Base-by-base conservation (phyloP, 1,140 invertebrate species). In the Eumeta japonica region DNA sequence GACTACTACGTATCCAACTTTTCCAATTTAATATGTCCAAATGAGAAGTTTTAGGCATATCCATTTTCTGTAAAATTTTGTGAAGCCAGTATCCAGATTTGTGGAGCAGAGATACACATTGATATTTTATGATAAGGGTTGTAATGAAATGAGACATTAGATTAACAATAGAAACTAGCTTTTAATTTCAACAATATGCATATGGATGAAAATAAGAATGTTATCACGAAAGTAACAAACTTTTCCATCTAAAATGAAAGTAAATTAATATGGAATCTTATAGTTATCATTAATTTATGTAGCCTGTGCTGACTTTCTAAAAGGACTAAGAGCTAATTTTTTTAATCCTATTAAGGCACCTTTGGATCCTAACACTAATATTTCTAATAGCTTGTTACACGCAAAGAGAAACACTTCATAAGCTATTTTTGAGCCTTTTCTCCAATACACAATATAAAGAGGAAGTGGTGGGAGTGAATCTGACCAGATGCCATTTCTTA, bases 401-500 rank as follows among this genome's bases (percentile, higher is more conserved):
- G 53, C 44, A 1, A 67, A 33, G 30, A 57, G 14, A 10, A 62
- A 10, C n/a, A 62, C 5, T 13, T 62, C 51, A 29, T 33, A 29
- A 20, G 47, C 44, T 9, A 58, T 3, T 35, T 63, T 43, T 36
- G 47, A 55, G n/a, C 62, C 58, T 46, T 66, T 74, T 29, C 66
- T 50, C 64, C 62, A 74, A 29, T 64, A 67, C 12, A 58, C 39
- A 4, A 65, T 39, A 46, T 74, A 71, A 2, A 51, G 0, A 12
- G 70, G 66, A 12, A 67, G 24, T 3, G 66, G 66, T 20, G 64
- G 66, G 2, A 74, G 52, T 3, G 43, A 55, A 4, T 74, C 63
- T 13, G 53, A 62, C 70, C 70, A 74, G 17, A 74, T 52, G 11
- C 70, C 70, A 46, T 67, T 64, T 12, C 70, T 53, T 29, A 46